Evolutionary conservation across 2,797 vertebrate genomes (phyloP).

Genomic region (Platyrinchus mystaceus): DNA sequence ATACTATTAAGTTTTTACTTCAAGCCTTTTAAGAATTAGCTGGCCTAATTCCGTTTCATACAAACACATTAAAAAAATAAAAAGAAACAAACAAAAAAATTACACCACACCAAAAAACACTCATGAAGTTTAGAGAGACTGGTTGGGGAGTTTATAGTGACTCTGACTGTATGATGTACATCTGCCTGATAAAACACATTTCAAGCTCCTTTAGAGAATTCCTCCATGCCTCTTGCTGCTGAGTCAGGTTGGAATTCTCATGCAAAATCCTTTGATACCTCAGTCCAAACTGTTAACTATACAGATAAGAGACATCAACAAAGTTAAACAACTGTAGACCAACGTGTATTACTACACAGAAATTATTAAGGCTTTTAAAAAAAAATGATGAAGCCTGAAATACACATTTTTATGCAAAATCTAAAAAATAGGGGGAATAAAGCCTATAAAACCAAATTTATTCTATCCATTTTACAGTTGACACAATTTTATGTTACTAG

Average conservation of each 20-base stretch:
- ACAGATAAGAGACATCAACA: background rate
- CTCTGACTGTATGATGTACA: background rate
- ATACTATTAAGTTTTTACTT: background rate
- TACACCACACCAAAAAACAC: background rate
- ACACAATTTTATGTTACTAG: background rate
- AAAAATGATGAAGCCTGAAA: background rate
- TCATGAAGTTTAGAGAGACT: background rate
- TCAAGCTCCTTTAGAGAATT: constrained; percentile 16
- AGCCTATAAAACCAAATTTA: background rate
- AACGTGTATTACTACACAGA: background rate
- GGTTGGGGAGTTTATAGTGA: background rate
- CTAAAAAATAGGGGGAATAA: background rate
- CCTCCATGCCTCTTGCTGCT: background rate
- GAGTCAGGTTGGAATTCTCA: background rate
- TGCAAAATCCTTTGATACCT: background rate
- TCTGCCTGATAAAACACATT: background rate
- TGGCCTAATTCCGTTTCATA: background rate
- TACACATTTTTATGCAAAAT: background rate
- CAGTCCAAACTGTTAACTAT: constrained; percentile 13
- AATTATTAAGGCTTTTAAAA: background rate
- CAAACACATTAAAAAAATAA: background rate
- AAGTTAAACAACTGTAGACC: background rate
- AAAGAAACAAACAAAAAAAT: background rate
- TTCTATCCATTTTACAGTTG: background rate
- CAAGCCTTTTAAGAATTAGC: background rate